Conservation (phyloP, 2,888 invertebrate genomes). For the Temnothorax unifasciatus region DNA sequence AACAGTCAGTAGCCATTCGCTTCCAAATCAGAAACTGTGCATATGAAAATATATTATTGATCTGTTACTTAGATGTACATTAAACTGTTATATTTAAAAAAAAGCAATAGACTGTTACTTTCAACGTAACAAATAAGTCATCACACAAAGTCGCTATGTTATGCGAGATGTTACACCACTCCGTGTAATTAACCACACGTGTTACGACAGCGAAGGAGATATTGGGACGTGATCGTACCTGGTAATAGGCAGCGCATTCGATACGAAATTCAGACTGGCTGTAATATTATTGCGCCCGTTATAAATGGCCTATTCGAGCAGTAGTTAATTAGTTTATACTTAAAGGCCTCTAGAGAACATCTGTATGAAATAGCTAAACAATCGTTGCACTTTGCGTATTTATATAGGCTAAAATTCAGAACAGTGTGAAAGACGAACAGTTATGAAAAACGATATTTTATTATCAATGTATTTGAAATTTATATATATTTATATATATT, state of each 20-base stretch:
- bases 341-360: constrained; percentile 68
- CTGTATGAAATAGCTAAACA: constrained; percentile 54
- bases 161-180: constrained; percentile 37
- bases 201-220: constrained; percentile 59
- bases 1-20: neutral
- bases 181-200: constrained; percentile 67
- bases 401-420: neutral
- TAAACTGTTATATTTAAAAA: neutral
- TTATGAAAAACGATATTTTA: neutral
- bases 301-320: constrained; percentile 70
- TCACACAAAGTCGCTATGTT: constrained; percentile 34
- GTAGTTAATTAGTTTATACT: constrained; percentile 75
- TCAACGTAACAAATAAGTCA: neutral
- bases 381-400: constrained; percentile 46
- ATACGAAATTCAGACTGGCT: constrained; percentile 58
- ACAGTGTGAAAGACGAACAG: neutral
- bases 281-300: constrained; percentile 62
- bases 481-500: neutral
- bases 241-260: constrained; percentile 62
- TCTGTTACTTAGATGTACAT: neutral
- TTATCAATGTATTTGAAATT: neutral
- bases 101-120: neutral
- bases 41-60: constrained; percentile 4
- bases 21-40: constrained; percentile 3
- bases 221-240: constrained; percentile 56